phyloP scores from a whole-genome alignment of 2,888 invertebrate species.

The Schizaphis graminum region DNA sequence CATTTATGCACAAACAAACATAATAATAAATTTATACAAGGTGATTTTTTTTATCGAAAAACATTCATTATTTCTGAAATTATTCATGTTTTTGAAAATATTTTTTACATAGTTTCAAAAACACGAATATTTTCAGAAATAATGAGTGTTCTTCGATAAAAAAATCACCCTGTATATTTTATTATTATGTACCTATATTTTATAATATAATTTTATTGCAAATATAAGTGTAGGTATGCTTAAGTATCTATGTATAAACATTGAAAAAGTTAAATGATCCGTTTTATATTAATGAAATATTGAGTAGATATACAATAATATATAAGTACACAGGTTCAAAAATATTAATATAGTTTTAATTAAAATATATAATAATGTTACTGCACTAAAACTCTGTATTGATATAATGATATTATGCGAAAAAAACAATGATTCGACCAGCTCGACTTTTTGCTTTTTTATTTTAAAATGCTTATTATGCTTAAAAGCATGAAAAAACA shows the following conservation, averaged over 20 bases:
- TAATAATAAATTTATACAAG: not conserved
- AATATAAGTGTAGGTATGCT: not conserved
- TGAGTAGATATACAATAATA: not conserved
- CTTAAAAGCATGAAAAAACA: not conserved
- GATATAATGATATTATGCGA: not conserved
- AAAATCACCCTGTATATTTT: too few species aligned
- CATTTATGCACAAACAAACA: not conserved
- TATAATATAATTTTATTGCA: not conserved
- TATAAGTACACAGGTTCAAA: not conserved
- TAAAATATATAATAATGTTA: not conserved
- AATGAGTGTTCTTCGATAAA: too few species aligned
- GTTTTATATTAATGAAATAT: not conserved
- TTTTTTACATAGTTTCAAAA: too few species aligned
- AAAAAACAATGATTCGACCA: not conserved
- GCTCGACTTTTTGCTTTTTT: not conserved
- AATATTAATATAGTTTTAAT: not conserved
- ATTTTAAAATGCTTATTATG: constrained; percentile 10
- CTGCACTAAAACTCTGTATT: not conserved
- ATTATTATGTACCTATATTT: not conserved
- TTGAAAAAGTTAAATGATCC: not conserved
- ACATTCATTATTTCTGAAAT: too few species aligned
- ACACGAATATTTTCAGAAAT: too few species aligned
- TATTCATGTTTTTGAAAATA: too few species aligned
- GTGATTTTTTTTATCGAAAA: too few species aligned
- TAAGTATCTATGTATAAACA: not conserved